Evolutionary conservation across 2,888 invertebrate species (phyloP), one percentile per base, ranked within the genome.

Genomic region (Polylopha cassiicola): DNA sequence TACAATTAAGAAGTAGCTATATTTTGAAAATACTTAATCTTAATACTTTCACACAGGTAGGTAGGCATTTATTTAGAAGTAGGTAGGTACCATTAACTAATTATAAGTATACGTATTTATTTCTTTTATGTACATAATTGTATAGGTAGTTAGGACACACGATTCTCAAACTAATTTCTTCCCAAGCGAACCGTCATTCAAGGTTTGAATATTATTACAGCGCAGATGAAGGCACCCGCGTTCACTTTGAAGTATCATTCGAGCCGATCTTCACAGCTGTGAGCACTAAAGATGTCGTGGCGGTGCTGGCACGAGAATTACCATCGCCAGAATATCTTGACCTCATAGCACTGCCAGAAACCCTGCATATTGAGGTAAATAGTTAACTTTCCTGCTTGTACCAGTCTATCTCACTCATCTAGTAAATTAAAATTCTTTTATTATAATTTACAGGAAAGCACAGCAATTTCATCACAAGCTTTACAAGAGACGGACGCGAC

Each of bases 211-310:
- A 18, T 42, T 30, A 20, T 54, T 57, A 5, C 56, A 80, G 80
- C 46, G 61, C 64, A 14, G 65, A 66, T 21, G 88, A 90, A 39
- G 92, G 93, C 45, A 85, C 94, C 34, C 89, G 92, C 29, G 92
- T 96, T 0, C 94, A 95, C 65, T 95, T 96, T 66, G 94, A 95
- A 64, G 87, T 95, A 36, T 91, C 92, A 37, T 94, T 96, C 58
- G 94, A 95, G 76, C 93, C 94, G 0, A 89, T 91, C 45, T 88
- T 89, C 51, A 90, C 89, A 7, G 81, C 89, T 1, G 90, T 94
- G 14, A 87, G 87, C 43, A 89, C 90, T 0, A 75, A 86, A 0
- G 92, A 93, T 51, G 87, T 94, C 8, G 73, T 88, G 36, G 87
- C 89, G 0, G 88, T 94, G 10, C 76, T 94, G 32, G 73, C 87